These are phyloP conservation scores for Hippocampus zosterae DNA, from an alignment of 2,113 vertebrate genomes.

Conservation along the genomic window DNA sequence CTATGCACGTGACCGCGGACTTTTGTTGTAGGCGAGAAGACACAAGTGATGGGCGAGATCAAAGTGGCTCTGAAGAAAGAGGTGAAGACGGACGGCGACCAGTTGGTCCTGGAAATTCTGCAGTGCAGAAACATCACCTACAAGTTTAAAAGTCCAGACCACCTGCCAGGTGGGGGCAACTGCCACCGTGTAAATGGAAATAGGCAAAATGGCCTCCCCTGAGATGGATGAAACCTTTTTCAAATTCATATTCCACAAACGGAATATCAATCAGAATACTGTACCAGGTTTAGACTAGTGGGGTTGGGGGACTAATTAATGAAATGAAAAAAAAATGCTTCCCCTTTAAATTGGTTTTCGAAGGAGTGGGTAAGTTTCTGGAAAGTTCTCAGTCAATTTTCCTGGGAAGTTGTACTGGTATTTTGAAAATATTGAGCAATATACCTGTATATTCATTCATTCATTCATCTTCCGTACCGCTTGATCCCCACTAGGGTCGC, in stretches of 20 bases:
- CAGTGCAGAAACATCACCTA: slow-evolving; percentile 99
- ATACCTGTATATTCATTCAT: no score
- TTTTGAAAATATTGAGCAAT: not conserved
- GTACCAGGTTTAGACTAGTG: no score
- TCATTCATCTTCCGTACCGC: no score
- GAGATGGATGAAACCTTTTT: no score
- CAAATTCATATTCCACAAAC: no score
- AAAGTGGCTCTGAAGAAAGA: slow-evolving; percentile 97
- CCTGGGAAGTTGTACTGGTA: not conserved
- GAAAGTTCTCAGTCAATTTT: no score
- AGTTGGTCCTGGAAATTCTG: slow-evolving; percentile 93
- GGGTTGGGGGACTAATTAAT: no score
- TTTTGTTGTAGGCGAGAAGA: slow-evolving; percentile 78
- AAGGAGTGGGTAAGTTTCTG: not conserved
- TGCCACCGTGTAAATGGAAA: not conserved
- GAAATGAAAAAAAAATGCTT: no score
- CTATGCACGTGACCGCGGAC: not conserved
- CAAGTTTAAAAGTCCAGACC: slow-evolving; percentile 98
- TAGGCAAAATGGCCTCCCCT: not conserved
- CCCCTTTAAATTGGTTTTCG: no score
- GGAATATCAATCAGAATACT: no score
- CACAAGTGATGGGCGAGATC: slow-evolving; percentile 96
- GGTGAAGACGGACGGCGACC: slow-evolving; percentile 98
- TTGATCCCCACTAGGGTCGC: no score
- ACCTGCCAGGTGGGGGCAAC: slow-evolving; percentile 85